These are phyloP conservation scores for Rattus rattus DNA, from an alignment of 2,113 vertebrate genomes.

Conservation along the genomic window DNA sequence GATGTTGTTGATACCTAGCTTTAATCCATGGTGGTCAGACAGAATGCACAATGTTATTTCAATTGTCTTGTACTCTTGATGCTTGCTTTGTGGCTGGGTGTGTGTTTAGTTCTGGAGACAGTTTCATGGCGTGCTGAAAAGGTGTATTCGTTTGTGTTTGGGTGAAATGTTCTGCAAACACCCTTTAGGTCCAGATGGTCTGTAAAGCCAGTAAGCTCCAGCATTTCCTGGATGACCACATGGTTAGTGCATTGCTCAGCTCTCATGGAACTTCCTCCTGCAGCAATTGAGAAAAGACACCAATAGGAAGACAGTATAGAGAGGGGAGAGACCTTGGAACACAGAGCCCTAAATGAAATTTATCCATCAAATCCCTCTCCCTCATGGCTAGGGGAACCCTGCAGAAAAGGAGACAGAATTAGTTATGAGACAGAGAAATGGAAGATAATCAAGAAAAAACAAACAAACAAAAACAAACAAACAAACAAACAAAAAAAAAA, in stretches of 20 bases:
- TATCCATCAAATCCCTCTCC: neutral
- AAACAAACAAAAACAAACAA: too few relatives aligned
- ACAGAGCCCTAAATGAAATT: neutral
- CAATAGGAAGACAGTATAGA: neutral
- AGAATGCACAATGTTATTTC: neutral
- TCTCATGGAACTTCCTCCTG: neutral
- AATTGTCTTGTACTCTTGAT: neutral
- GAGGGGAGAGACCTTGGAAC: neutral
- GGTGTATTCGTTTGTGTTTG: neutral
- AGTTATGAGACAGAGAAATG: neutral
- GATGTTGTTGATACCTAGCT: neutral
- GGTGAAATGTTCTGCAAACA: neutral
- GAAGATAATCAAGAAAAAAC: neutral
- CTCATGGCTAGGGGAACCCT: neutral
- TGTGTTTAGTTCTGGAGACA: neutral
- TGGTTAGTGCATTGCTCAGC: neutral
- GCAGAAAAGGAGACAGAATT: neutral
- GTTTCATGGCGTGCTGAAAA: neutral
- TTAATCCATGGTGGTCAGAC: neutral
- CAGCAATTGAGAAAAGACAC: neutral
- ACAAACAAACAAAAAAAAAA: too few relatives aligned
- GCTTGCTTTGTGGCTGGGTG: neutral
- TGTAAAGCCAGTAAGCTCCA: neutral
- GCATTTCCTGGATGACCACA: neutral
- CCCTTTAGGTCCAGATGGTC: neutral